Conservation (phyloP, 2,888 invertebrate species). For the Urechis unicinctus region DNA sequence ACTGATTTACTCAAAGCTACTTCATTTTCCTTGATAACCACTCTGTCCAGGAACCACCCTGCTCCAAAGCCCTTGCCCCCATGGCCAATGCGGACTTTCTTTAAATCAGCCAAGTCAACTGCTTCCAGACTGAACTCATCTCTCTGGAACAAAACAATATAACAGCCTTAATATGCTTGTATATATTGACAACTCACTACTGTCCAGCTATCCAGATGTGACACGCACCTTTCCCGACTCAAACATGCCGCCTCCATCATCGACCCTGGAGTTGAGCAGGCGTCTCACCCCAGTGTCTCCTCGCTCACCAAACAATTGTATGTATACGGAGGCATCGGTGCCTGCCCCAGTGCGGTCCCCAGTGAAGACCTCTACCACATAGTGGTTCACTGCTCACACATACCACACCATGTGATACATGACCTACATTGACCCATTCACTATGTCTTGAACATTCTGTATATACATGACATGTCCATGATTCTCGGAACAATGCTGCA, state of each 20-base stretch:
- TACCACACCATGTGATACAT: too few species aligned
- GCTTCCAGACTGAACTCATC: constrained; percentile 21
- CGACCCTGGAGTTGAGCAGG: constrained; percentile 16
- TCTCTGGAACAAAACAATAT: constrained; percentile 7
- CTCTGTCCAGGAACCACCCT: constrained; percentile 40
- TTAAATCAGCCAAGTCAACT: constrained; percentile 17
- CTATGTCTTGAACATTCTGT: too few species aligned
- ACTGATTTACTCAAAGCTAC: background rate
- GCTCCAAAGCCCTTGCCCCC: constrained; percentile 24
- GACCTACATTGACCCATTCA: too few species aligned
- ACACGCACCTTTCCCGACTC: background rate
- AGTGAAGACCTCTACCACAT: constrained; percentile 41
- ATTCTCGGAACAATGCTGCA: too few species aligned
- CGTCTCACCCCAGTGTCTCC: constrained; percentile 37
- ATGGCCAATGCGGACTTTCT: constrained; percentile 31
- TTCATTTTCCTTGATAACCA: constrained; percentile 19
- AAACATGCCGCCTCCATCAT: constrained; percentile 2
- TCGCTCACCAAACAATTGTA: constrained; percentile 37
- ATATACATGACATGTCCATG: too few species aligned
- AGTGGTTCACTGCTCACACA: constrained; percentile 34
- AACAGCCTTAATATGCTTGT: background rate
- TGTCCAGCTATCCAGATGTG: background rate
- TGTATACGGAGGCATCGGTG: constrained; percentile 36
- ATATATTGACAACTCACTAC: background rate
- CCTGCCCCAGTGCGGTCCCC: constrained; percentile 37